A percentile compares a stretch with the other conserved stretches of the same genome.
Conservation (phyloP, 2,888 invertebrate species). For the Nowickia ferox region DNA sequence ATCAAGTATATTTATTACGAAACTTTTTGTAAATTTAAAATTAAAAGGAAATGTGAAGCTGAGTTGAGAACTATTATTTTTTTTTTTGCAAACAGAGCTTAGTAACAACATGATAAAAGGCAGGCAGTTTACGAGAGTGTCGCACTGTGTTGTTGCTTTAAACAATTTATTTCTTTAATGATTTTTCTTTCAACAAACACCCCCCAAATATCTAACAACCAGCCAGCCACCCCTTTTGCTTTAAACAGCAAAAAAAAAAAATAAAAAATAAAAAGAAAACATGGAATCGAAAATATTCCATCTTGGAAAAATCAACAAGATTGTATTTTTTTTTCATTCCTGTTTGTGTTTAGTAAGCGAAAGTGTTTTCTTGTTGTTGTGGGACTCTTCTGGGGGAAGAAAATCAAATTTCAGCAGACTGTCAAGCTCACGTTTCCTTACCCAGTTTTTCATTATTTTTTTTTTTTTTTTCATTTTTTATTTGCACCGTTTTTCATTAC, state of each 20-base stretch:
- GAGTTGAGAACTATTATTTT: conserved; percentile 4
- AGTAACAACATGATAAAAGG: neutral
- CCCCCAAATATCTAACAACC: conserved; percentile 17
- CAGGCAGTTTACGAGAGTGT: neutral
- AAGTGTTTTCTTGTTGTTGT: conserved; percentile 49
- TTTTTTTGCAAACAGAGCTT: neutral
- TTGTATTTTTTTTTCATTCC: conserved; percentile 14
- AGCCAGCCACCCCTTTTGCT: neutral
- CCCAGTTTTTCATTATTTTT: conserved; percentile 43
- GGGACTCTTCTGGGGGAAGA: conserved; percentile 1
- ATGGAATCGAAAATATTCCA: conserved; percentile 23
- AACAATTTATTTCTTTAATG: conserved; percentile 61
- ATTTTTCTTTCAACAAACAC: conserved; percentile 52
- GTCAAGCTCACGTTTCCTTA: conserved; percentile 50
- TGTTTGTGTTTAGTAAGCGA: conserved; percentile 50
- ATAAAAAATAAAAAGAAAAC: neutral
- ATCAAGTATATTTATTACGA: conserved; percentile 17
- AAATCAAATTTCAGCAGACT: conserved; percentile 57
- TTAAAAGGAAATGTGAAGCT: conserved; percentile 38
- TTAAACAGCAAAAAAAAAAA: neutral
- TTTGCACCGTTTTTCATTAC: conserved; percentile 26
- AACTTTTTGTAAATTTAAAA: conserved; percentile 42
- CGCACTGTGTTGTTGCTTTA: conserved; percentile 22
- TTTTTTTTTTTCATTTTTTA: neutral
- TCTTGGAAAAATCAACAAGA: conserved; percentile 68